These are phyloP conservation scores for Lasiurus borealis DNA, from an alignment of 2,113 vertebrate genomes.

Conservation along the genomic window DNA sequence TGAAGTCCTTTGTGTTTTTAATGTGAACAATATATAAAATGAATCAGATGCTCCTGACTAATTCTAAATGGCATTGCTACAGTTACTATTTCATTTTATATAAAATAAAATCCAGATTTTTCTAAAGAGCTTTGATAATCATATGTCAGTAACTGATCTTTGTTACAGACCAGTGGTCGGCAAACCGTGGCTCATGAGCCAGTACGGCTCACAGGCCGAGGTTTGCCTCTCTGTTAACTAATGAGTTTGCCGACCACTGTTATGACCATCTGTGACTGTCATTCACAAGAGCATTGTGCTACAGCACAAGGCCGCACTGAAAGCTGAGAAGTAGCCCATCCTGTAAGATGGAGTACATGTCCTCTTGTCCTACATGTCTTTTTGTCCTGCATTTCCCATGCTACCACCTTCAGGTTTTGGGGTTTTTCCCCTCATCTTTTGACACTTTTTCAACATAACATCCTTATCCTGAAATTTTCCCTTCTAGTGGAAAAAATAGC, in stretches of 20 bases:
- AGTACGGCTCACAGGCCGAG: no score
- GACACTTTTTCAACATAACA: background rate
- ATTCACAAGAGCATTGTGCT: background rate
- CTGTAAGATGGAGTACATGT: background rate
- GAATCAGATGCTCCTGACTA: background rate
- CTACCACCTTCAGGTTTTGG: background rate
- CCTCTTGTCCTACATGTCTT: background rate
- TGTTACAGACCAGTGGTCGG: background rate
- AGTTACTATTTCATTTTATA: background rate
- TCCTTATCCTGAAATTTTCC: background rate
- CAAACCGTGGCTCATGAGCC: no score
- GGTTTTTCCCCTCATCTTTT: background rate
- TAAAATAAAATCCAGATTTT: background rate
- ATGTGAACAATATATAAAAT: background rate
- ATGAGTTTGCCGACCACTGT: no score
- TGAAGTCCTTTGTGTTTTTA: background rate
- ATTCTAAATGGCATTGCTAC: background rate
- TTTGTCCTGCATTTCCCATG: background rate
- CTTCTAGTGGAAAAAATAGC: background rate
- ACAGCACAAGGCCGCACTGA: background rate
- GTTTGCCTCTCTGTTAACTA: no score
- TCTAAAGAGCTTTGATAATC: background rate
- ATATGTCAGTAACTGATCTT: background rate
- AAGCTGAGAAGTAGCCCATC: background rate
- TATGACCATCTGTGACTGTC: background rate